Conservation (phyloP, 2,113 vertebrate species). For the Octodon degus region DNA sequence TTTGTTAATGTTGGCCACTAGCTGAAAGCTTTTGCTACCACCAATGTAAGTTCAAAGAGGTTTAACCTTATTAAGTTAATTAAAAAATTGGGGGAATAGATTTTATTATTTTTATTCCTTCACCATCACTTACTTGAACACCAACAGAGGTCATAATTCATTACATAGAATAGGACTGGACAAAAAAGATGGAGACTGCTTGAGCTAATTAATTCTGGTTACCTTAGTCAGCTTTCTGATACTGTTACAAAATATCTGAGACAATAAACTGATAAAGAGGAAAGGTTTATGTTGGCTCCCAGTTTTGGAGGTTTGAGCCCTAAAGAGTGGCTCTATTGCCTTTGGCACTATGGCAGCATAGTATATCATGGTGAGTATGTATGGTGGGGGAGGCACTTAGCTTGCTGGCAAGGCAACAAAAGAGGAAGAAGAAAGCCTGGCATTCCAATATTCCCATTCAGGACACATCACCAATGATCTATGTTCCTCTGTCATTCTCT, state of each 20-base stretch:
- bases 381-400: neutral
- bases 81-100: neutral
- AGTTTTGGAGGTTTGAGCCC: neutral
- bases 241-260: neutral
- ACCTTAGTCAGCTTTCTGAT: neutral
- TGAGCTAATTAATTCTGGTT: neutral
- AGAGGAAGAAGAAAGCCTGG: no score
- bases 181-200: neutral
- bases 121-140: neutral
- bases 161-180: neutral
- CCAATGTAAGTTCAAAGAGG: neutral
- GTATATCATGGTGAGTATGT: neutral
- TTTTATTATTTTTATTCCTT: neutral
- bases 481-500: neutral
- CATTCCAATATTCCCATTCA: neutral
- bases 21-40: neutral
- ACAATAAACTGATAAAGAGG: neutral
- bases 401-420: neutral
- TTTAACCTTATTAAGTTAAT: neutral
- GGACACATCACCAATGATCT: no score
- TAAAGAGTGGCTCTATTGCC: neutral
- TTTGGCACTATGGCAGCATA: neutral
- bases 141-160: neutral
- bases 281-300: neutral
- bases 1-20: neutral